These are phyloP conservation scores for Chymomyza fuscimana DNA, from an alignment of 2,888 invertebrate species.

Conservation along the genomic window DNA sequence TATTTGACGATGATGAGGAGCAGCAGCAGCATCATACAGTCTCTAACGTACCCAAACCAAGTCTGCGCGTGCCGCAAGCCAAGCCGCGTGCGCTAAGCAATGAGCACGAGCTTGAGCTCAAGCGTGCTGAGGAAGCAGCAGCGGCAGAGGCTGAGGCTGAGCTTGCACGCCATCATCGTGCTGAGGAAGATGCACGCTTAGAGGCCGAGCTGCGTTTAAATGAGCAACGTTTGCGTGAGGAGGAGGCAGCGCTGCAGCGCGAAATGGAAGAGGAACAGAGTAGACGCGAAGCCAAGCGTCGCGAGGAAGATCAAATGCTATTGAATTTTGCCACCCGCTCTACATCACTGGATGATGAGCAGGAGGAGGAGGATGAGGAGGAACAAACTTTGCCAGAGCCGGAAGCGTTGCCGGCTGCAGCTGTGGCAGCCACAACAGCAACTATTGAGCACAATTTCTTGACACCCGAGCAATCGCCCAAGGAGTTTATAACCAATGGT, in stretches of 20 bases:
- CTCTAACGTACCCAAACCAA: conserved; percentile 21
- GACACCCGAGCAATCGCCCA: conserved; percentile 73
- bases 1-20: conserved; percentile 58
- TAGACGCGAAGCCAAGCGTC: conserved; percentile 68
- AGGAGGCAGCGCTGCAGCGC: conserved; percentile 60
- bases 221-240: conserved; percentile 62
- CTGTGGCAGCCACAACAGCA: conserved; percentile 15
- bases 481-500: conserved; percentile 47
- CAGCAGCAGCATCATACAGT: conserved; percentile 1
- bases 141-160: conserved; percentile 24
- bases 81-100: conserved; percentile 46
- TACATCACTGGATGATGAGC: conserved; percentile 56
- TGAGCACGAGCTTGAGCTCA: conserved; percentile 17
- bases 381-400: not conserved
- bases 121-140: conserved; percentile 20
- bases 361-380: conserved; percentile 10
- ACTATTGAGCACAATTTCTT: conserved; percentile 66
- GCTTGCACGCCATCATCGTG: conserved; percentile 39
- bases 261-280: conserved; percentile 62
- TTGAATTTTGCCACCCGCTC: conserved; percentile 69
- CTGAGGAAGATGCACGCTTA: conserved; percentile 64
- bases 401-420: conserved; percentile 13
- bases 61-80: conserved; percentile 36
- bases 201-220: conserved; percentile 65
- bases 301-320: conserved; percentile 70